These are phyloP conservation scores for Tetrax tetrax DNA, from an alignment of 2,113 vertebrate genomes.

Conservation along the genomic window DNA sequence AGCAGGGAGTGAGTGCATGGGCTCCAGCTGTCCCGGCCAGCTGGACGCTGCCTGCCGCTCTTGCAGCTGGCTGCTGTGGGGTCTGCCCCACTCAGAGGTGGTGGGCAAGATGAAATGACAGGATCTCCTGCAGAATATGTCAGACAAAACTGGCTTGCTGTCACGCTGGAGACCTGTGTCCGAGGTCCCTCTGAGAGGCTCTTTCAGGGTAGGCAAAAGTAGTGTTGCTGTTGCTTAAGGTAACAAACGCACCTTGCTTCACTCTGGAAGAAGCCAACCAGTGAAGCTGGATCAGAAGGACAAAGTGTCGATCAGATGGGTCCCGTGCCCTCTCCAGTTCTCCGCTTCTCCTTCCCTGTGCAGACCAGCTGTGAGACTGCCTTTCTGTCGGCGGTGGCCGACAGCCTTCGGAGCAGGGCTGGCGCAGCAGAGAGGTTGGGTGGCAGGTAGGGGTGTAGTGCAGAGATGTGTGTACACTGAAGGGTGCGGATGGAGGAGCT, in stretches of 20 bases:
- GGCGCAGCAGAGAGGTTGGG: fast-evolving
- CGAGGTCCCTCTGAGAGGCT: neutral
- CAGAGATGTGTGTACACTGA: neutral
- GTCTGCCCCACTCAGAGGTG: neutral
- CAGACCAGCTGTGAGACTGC: neutral
- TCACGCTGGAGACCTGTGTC: fast-evolving
- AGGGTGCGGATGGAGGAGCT: neutral
- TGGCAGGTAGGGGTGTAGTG: fast-evolving
- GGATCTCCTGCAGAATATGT: neutral
- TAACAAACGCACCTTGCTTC: neutral
- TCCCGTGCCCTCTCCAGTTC: neutral
- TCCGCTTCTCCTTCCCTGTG: neutral
- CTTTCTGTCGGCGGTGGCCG: neutral
- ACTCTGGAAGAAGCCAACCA: neutral
- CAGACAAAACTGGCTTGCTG: neutral
- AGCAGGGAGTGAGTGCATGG: neutral
- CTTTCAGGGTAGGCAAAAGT: neutral
- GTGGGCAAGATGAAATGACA: neutral
- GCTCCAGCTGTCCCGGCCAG: neutral
- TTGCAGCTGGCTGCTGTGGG: neutral
- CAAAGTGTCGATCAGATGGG: neutral
- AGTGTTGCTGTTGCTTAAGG: neutral
- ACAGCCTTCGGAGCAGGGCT: neutral
- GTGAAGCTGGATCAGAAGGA: neutral
- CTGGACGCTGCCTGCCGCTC: fast-evolving